These are phyloP conservation scores for Psilopsiagon aurifrons DNA, from an alignment of 2,113 vertebrate genomes.

Conservation along the genomic window DNA sequence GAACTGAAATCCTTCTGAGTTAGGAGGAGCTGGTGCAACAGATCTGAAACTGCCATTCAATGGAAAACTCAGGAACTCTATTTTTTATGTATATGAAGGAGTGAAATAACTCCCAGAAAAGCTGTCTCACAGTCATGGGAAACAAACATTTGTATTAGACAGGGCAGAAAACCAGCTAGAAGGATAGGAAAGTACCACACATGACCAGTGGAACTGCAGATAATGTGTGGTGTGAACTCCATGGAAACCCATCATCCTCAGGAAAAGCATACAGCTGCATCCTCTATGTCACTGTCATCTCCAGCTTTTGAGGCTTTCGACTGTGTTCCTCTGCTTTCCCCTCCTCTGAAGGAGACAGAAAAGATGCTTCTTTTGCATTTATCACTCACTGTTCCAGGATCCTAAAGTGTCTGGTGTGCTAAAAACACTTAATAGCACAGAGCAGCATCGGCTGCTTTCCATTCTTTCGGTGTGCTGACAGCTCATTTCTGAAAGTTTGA, in stretches of 20 bases:
- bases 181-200: not conserved
- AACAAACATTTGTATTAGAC: not conserved
- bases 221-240: not conserved
- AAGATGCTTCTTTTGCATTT: constrained; percentile 32
- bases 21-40: not conserved
- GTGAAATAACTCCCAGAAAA: not conserved
- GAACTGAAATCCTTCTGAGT: not conserved
- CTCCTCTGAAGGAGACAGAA: constrained; percentile 7
- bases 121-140: not conserved
- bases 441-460: constrained; percentile 1
- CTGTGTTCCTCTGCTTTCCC: not conserved
- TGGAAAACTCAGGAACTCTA: not conserved
- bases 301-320: constrained; percentile 2
- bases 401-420: constrained; percentile 11
- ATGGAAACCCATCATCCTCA: not conserved
- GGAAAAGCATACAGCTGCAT: not conserved
- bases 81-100: not conserved
- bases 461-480: not conserved
- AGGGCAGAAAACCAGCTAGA: not conserved
- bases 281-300: not conserved
- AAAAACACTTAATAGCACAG: not conserved
- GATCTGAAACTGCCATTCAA: not conserved
- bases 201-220: not conserved
- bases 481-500: not conserved
- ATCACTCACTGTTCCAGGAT: not conserved